These are phyloP conservation scores for Melierax canorus DNA, from an alignment of 2,113 vertebrate species.

Conservation along the genomic window DNA sequence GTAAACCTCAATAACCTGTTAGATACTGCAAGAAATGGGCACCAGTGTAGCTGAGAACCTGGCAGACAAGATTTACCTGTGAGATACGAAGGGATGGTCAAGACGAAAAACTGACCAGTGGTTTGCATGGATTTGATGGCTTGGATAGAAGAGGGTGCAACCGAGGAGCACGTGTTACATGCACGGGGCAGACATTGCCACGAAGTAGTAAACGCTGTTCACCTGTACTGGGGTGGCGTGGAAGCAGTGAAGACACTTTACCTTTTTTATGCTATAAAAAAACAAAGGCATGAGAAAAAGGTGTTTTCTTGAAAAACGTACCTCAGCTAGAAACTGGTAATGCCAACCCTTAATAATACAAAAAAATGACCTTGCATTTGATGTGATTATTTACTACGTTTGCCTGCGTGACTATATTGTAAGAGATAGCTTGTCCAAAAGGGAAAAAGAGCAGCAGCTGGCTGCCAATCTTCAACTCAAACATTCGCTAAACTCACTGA, in stretches of 20 bases:
- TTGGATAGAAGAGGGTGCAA: not conserved
- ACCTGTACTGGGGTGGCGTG: accelerated
- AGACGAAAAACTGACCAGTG: not conserved
- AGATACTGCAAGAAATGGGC: not conserved
- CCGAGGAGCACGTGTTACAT: accelerated
- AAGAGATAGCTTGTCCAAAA: not conserved
- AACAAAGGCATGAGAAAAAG: not conserved
- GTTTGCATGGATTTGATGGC: not conserved
- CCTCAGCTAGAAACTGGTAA: not conserved
- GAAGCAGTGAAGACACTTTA: not conserved
- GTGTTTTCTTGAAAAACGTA: not conserved
- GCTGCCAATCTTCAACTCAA: not conserved
- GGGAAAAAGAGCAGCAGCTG: not conserved
- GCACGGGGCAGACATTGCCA: accelerated
- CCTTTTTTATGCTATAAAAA: not conserved
- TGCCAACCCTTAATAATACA: not conserved
- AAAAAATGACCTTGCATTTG: not conserved
- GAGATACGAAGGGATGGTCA: not conserved
- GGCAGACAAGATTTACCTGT: not conserved
- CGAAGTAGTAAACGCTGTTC: accelerated
- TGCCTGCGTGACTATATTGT: not conserved
- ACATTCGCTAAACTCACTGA: not conserved
- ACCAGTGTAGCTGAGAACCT: not conserved
- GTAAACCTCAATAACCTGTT: not conserved
- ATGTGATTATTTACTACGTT: not conserved